These are phyloP conservation scores for Neodiprion pinetum DNA, from an alignment of 1,140 invertebrate genomes.

Conservation along the genomic window DNA sequence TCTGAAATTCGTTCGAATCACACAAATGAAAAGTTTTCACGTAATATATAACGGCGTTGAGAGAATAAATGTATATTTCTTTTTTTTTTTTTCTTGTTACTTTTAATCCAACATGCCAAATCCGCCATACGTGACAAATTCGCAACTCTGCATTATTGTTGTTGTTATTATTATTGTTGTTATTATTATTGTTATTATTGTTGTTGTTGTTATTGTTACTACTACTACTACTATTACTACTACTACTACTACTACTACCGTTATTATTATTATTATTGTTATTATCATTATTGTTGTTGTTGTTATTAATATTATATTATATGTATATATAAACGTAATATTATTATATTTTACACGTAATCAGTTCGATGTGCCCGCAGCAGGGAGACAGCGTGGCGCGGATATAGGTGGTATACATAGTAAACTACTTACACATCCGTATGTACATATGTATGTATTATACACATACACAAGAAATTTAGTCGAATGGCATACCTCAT, in stretches of 20 bases:
- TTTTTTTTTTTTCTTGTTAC: background rate
- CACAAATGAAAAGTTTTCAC: background rate
- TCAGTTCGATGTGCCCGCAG: background rate
- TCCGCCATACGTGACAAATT: background rate
- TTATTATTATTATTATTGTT: no score
- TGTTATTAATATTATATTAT: no score
- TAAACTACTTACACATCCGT: background rate
- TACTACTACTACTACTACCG: no score
- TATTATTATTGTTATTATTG: no score
- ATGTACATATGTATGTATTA: background rate
- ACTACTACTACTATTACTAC: no score
- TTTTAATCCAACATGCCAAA: background rate
- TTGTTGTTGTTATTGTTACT: no score
- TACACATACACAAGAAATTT: background rate
- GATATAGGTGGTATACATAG: background rate
- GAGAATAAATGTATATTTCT: background rate
- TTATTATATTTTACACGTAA: background rate
- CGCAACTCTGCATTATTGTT: background rate
- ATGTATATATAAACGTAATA: background rate
- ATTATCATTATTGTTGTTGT: no score
- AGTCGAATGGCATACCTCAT: background rate
- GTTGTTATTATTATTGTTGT: no score
- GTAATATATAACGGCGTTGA: background rate
- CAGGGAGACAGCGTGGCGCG: conserved; percentile 2
- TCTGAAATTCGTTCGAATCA: background rate